Evolutionary conservation across 2,888 invertebrate species (phyloP).

Genomic region (Stenichneumon culpator): DNA sequence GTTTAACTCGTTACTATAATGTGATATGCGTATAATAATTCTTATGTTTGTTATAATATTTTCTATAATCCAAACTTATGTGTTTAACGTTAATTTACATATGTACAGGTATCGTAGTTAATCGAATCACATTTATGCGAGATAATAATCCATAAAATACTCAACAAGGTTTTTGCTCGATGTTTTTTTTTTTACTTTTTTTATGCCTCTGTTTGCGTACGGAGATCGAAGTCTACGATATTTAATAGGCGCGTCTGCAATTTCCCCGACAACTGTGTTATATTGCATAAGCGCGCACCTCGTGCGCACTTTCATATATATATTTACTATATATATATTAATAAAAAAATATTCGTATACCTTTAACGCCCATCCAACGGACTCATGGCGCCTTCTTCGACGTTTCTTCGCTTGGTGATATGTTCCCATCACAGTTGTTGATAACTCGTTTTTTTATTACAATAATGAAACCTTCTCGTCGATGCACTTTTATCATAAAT

Average conservation of each 20-base stretch:
- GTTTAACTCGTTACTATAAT: conserved; percentile 50
- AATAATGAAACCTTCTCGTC: neutral
- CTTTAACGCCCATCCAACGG: conserved; percentile 45
- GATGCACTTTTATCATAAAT: neutral
- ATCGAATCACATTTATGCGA: conserved; percentile 34
- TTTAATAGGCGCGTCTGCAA: conserved; percentile 43
- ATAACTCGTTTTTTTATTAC: conserved; percentile 29
- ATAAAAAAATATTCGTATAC: conserved; percentile 67
- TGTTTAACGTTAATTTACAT: conserved; percentile 58
- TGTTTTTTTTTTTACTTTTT: conserved; percentile 14
- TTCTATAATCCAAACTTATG: conserved; percentile 30
- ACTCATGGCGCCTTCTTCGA: conserved; percentile 32
- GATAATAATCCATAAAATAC: conserved; percentile 31
- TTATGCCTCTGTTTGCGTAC: neutral
- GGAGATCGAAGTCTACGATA: conserved; percentile 31
- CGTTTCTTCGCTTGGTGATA: conserved; percentile 61
- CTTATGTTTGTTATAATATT: conserved; percentile 33
- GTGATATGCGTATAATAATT: conserved; percentile 2
- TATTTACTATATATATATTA: conserved; percentile 57
- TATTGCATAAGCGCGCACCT: conserved; percentile 70
- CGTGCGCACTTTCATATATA: conserved; percentile 60
- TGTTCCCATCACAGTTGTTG: conserved; percentile 69
- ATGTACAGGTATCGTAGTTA: conserved; percentile 42
- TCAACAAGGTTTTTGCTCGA: conserved; percentile 25
- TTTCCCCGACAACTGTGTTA: conserved; percentile 36